These are phyloP conservation scores for Agrochola lota DNA, from an alignment of 2,888 invertebrate species.

Conservation along the genomic window DNA sequence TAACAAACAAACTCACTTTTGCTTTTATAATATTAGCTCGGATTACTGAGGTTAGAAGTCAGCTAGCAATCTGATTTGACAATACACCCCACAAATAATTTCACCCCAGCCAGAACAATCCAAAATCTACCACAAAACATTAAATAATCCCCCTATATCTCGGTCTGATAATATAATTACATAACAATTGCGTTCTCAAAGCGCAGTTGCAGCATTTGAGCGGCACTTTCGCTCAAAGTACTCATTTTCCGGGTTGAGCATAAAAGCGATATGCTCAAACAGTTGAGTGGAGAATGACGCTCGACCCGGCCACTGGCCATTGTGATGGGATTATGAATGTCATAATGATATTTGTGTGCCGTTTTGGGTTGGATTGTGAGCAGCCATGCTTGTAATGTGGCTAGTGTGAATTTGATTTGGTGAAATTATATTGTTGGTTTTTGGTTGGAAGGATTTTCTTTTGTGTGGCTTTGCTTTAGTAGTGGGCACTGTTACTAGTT, in stretches of 20 bases:
- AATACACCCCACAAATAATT: background rate
- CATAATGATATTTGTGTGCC: constrained; percentile 63
- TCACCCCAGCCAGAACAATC: background rate
- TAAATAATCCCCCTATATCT: constrained; percentile 52
- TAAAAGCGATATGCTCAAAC: constrained; percentile 62
- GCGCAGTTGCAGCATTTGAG: constrained; percentile 57
- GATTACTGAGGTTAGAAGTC: background rate
- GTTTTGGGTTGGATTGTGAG: constrained; percentile 51
- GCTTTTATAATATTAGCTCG: no score
- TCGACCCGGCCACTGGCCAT: constrained; percentile 47
- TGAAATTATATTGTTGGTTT: constrained; percentile 36
- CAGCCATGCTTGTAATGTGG: constrained; percentile 48
- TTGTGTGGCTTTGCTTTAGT: background rate
- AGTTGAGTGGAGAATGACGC: constrained; percentile 55
- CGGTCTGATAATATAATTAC: constrained; percentile 60
- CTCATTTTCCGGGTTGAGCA: constrained; percentile 60
- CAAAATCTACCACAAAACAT: constrained; percentile 27
- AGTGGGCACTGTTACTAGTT: background rate
- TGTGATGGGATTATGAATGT: constrained; percentile 61
- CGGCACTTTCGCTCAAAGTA: constrained; percentile 58
- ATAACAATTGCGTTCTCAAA: constrained; percentile 56
- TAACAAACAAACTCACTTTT: no score
- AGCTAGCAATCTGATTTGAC: background rate
- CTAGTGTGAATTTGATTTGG: constrained; percentile 47
- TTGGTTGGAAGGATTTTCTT: constrained; percentile 1